Base-by-base conservation (phyloP, 1,140 invertebrate species). In the Platyura marginata region DNA sequence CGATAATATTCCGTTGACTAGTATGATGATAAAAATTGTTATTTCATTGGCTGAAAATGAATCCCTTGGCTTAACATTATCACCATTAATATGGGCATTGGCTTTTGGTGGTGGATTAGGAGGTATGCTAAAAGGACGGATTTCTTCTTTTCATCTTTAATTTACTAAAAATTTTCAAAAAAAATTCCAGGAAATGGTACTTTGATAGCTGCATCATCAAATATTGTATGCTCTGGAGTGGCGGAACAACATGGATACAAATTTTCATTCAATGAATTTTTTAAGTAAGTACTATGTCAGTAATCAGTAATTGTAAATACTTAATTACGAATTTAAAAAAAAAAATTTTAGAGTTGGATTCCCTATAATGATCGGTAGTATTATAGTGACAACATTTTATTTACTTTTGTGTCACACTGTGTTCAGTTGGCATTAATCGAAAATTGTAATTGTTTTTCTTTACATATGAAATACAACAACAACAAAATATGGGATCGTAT, bases 141-240 rank as follows among this genome's bases (percentile, higher is more conserved):
- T 22, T 23, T 23, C 19, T 22, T 13, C n/a, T n/a, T 22, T 38
- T 18, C 19, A 10, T 13, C 13, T 3, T 18, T 6, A 16, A 13
- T 20, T 0, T 11, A n/a, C 16, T 20, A 38, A 39, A 13, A 21
- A 5, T 21, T 21, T 32, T 32, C 22, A n/a, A 10, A 43, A 36
- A 19, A 21, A 39, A 19, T 21, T 65, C 44, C 48, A 79, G 77
- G 79, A 35, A 83, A 86, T 62, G 81, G 81, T 40, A 84, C 81
- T 22, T 57, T 87, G 11, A 82, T 86, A 61, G 82, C 81, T 44
- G 78, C 82, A 21, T 83, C 80, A 3, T 78, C 81, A 5, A 87
- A 87, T 62, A 77, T 86, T 25, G 79, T 87, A n/a, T 83, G 79
- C 57, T 81, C 81, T 40, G 81, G 83, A 8, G 75, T 86, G 43